Base-by-base conservation (phyloP, 2,113 vertebrate species). In the Rhinolophus sinicus region DNA sequence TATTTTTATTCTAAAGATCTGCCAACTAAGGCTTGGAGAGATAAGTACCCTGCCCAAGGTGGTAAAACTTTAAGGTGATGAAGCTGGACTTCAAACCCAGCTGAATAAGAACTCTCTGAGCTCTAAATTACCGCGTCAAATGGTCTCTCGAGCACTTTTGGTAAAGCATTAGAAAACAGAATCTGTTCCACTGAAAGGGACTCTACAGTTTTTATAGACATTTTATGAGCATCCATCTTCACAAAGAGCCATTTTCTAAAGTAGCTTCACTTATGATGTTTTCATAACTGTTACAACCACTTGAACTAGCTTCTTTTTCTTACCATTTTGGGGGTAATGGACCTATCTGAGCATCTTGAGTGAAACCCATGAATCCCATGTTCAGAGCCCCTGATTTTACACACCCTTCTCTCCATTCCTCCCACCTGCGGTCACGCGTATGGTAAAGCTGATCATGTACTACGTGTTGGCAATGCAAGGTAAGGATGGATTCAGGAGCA, bases 201-300 rank as follows among this genome's bases (percentile, higher is more conserved):
- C 76, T 44, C 69, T 56, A 30, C 15, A 88, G 77, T 40, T 90
- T 90, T 89, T 10, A 60, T 7, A 70, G 56, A 44, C 14, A 69
- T 88, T 77, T 83, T 18, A 14, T 18, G 72, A 8, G 38, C 33
- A 30, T 77, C 67, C 15, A 82, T 94, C 77, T 91, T 85, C 56
- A 65, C 54, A 90, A 93, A 94, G 44, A 95, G 44, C 10, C 80
- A 77, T 30, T 65, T 83, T 62, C 83, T 75, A 38, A 92, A 64
- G 30, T n/a, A 19, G 69, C 40, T 62, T 94, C 24, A 24, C 11
- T 35, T 56, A 5, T 5, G 60, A 86, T 12, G n/a, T 40, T 90
- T 92, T 77, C 35, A 0, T 50, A 80, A 84, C 64, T 76, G 60
- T 65, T 9, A 77, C 0, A 76, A 87, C 2, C 40, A 69, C 16